These are phyloP conservation scores for Nephrocerus scutellatus DNA, from an alignment of 2,888 invertebrate genomes.

Conservation along the genomic window DNA sequence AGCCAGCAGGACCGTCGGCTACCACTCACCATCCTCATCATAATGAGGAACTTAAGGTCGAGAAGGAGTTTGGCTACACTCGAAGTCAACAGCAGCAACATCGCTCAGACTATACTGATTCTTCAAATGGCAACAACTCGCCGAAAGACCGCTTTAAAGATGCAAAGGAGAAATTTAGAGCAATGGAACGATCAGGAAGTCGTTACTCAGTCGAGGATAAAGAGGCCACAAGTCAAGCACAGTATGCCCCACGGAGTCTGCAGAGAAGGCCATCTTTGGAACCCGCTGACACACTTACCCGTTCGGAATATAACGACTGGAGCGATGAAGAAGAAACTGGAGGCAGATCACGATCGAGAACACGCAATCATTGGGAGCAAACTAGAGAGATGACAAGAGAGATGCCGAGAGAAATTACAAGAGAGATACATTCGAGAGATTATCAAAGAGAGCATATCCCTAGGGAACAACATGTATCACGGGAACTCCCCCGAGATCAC, in stretches of 20 bases:
- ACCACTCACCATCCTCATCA: too few species aligned
- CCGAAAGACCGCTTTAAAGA: constrained; percentile 77
- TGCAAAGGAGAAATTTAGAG: constrained; percentile 77
- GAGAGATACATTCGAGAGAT: too few species aligned
- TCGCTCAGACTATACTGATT: constrained; percentile 14
- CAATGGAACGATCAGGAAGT: constrained; percentile 55
- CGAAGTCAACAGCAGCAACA: constrained; percentile 20
- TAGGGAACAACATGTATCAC: too few species aligned
- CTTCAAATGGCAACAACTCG: constrained; percentile 42
- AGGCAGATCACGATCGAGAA: constrained; percentile 29
- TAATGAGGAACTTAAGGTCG: constrained; percentile 24
- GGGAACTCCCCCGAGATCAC: constrained; percentile 19
- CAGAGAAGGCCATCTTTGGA: constrained; percentile 33
- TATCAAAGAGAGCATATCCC: too few species aligned
- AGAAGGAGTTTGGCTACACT: constrained; percentile 25
- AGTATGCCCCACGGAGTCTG: constrained; percentile 27
- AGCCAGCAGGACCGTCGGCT: too few species aligned
- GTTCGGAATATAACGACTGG: constrained; percentile 37
- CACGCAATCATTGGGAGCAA: constrained; percentile 31
- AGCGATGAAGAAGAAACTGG: constrained; percentile 38
- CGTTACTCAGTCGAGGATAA: constrained; percentile 54
- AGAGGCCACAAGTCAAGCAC: constrained; percentile 12
- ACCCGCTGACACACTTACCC: constrained; percentile 20
- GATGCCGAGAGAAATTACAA: too few species aligned
- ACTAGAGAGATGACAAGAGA: too few species aligned